Evolutionary conservation across 2,797 vertebrate species (phyloP), one percentile per base, ranked within the genome.

Genomic region (Arrhamphus sclerolepis): DNA sequence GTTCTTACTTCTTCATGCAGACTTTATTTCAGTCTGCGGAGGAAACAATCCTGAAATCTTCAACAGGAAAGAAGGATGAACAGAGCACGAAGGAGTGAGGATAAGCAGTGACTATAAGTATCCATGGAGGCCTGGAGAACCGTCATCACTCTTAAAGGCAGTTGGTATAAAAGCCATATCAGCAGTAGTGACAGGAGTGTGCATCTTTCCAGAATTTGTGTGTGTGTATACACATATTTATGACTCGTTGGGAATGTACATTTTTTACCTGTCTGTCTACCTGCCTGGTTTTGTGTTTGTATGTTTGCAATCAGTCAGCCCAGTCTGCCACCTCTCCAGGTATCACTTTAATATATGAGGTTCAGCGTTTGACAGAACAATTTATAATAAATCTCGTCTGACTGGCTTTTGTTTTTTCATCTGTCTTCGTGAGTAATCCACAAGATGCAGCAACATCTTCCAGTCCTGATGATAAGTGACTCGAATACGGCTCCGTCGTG

Each of bases 71-170:
- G 59, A 77, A 13, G n/a, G 46, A 66, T 65, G 68, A 46, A 49
- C 17, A 3, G 52, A 11, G 20, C 43, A 46, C 56, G 43, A 60
- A 48, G 41, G 42, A 8, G n/a, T 48, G 22, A 19, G 60, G 69
- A 79, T 56, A 59, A 53, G 59, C 47, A 11, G 29, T 31, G 17
- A 53, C 28, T 46, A 16, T 20, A 56, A 26, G 38, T 71, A 61
- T 68, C 54, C 64, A 6, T 57, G 47, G 58, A 71, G 56, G 56
- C 22, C 58, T 41, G 47, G 41, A 49, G 46, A 50, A 42, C 28
- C 41, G 22, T 44, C 66, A 75, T 84, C 80, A 66, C 46, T 84
- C 80, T 72, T 68, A 58, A 0, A 69, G 75, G 50, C 28, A 60
- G 48, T 18, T 1, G 5, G 44, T 40, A 61, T 39, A 76, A 68